Evolutionary conservation across 2,888 invertebrate genomes (phyloP).

Genomic region (Andrena haemorrhoa): DNA sequence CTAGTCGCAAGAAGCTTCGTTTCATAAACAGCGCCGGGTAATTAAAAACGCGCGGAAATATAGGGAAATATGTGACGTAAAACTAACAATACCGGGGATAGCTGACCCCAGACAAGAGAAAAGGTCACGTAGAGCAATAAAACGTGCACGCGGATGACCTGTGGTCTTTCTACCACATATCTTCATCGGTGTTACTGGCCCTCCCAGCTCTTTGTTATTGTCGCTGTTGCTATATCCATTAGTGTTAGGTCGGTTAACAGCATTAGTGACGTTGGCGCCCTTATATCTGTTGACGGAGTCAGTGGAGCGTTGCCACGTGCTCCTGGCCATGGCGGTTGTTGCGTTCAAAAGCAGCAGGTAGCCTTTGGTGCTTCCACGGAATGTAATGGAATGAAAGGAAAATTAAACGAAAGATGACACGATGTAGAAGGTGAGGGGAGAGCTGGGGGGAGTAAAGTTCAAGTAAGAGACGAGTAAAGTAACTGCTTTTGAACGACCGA

Average conservation of each 20-base stretch:
- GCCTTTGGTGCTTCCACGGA: conserved; percentile 41
- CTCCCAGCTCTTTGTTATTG: not conserved
- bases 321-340: conserved; percentile 14
- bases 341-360: conserved; percentile 37
- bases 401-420: conserved; percentile 61
- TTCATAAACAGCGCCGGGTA: not conserved
- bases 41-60: conserved; percentile 2
- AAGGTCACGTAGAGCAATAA: conserved; percentile 79
- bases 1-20: not conserved
- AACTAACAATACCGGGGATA: conserved; percentile 64
- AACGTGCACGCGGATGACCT: conserved; percentile 69
- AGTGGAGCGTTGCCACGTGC: conserved; percentile 23
- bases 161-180: conserved; percentile 46
- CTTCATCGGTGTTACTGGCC: conserved; percentile 22
- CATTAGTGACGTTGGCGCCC: conserved; percentile 45
- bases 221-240: conserved; percentile 21
- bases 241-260: conserved; percentile 44
- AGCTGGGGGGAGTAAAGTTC: conserved; percentile 3
- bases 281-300: conserved; percentile 41
- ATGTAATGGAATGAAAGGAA: conserved; percentile 42
- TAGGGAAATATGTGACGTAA: conserved; percentile 68
- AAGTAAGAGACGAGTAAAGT: conserved; percentile 32
- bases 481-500: conserved; percentile 45
- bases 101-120: conserved; percentile 64
- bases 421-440: conserved; percentile 17